Percentiles rank a stretch among this genome's conserved stretches.
Conservation (phyloP, 2,888 invertebrate species). For the Diadegma fenestrale region DNA sequence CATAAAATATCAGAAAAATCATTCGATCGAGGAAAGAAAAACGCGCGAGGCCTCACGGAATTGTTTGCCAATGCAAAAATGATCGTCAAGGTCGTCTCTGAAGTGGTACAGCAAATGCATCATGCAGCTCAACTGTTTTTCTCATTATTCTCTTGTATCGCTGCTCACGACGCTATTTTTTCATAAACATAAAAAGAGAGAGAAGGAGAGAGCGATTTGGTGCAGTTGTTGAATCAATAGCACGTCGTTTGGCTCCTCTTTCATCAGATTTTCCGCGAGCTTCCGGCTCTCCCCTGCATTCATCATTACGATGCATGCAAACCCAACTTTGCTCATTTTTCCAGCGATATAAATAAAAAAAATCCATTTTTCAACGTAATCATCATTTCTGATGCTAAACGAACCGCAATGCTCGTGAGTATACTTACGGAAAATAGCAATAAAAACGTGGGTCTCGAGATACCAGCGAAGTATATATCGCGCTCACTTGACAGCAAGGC, state of each 20-base stretch:
- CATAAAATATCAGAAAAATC: background rate
- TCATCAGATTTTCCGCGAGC: constrained; percentile 54
- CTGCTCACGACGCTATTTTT: constrained; percentile 28
- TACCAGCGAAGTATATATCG: background rate
- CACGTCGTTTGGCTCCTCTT: constrained; percentile 65
- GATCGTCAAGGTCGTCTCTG: background rate
- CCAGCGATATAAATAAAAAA: constrained; percentile 18
- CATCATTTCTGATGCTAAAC: constrained; percentile 54
- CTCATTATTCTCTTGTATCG: background rate
- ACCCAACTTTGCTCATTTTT: background rate
- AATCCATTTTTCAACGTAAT: constrained; percentile 38
- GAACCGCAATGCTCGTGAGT: background rate
- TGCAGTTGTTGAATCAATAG: constrained; percentile 22
- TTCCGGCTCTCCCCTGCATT: constrained; percentile 51
- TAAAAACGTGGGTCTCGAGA: constrained; percentile 44
- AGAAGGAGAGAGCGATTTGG: background rate
- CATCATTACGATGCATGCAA: constrained; percentile 12
- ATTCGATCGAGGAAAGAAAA: background rate
- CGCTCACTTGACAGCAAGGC: constrained; percentile 28
- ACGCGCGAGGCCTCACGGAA: background rate
- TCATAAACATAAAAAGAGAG: background rate
- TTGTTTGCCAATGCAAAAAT: background rate
- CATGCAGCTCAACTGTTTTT: constrained; percentile 47
- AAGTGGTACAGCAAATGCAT: constrained; percentile 41
- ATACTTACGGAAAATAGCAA: background rate